Percentiles rank a stretch among this genome's conserved stretches.
These are phyloP conservation scores for Cabera pusaria DNA, from an alignment of 2,888 invertebrate species.

Conservation along the genomic window DNA sequence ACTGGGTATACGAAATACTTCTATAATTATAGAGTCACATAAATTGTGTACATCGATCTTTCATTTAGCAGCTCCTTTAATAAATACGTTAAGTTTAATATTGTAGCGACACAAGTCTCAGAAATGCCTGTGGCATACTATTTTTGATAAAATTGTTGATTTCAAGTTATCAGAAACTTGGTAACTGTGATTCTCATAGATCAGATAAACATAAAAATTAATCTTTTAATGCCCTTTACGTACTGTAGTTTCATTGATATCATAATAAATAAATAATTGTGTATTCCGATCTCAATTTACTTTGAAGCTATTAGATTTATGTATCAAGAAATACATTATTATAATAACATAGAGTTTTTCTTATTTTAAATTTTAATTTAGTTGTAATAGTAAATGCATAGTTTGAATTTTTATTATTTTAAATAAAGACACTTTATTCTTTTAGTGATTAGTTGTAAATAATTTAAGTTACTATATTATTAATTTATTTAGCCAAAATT, in stretches of 20 bases:
- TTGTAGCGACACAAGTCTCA: slow-evolving; percentile 16
- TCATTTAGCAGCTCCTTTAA: slow-evolving; percentile 19
- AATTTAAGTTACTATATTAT: slow-evolving; percentile 51
- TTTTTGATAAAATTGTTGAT: slow-evolving; percentile 30
- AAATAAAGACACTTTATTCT: slow-evolving; percentile 76
- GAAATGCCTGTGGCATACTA: slow-evolving; percentile 24
- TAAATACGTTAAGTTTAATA: slow-evolving; percentile 14
- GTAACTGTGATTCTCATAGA: slow-evolving; percentile 20
- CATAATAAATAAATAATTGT: slow-evolving; percentile 42
- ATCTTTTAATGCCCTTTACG: slow-evolving; percentile 7
- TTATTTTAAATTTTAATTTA: slow-evolving; percentile 55
- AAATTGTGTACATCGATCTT: slow-evolving; percentile 14
- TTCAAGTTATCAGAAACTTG: slow-evolving; percentile 16
- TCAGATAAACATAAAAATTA: slow-evolving; percentile 11
- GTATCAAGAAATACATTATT: slow-evolving; percentile 46
- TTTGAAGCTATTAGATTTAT: slow-evolving; percentile 80
- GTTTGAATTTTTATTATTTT: slow-evolving; percentile 60
- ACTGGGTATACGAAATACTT: background rate
- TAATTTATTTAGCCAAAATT: slow-evolving; percentile 81
- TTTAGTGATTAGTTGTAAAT: slow-evolving; percentile 64
- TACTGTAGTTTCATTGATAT: slow-evolving; percentile 44
- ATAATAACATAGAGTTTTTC: slow-evolving; percentile 48
- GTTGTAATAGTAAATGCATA: slow-evolving; percentile 45
- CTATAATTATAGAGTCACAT: slow-evolving; percentile 1
- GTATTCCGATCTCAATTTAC: slow-evolving; percentile 78